Base-by-base conservation (phyloP, 2,113 vertebrate genomes). In the Chamaetylas fuelleborni region DNA sequence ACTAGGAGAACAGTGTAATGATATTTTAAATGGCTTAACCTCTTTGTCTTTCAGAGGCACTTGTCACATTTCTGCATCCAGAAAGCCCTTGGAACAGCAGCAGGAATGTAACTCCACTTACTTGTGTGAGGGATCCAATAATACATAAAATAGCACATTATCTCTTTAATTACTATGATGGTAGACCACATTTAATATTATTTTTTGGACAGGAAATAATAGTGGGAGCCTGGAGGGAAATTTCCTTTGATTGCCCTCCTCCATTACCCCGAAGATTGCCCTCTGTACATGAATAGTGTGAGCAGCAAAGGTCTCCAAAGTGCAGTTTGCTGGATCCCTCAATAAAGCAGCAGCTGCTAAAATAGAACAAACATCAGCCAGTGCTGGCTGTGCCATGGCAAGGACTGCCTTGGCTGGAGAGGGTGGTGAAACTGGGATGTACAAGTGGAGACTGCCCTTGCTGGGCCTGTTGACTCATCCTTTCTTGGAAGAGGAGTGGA, bases 261-360 rank as follows among this genome's bases (percentile, higher is more conserved):
- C 65, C 17, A 13, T 73, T 80, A 23, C 57, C n/a, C 78, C 1
- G 1, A 36, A 57, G 86, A 47, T 61, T 61, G 73, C 50, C 81
- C 1, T 5, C 48, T 85, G 66, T 17, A 53, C 50, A 53, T 57
- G 42, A 62, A 56, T 1, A 33, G 31, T 2, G 4, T 18, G 51
- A 71, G 57, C n/a, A 83, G 61, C 33, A 57, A 51, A 77, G 54
- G 62, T 93, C 90, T 91, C 88, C 40, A 19, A 94, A 88, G 86
- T 0, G 9, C 90, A 81, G 25, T 91, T 90, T 69, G 28, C 24
- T 0, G 0, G 26, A 83, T 95, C 8, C 5, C 85, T 88, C 36
- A 13, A 48, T 60, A 48, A 48, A 87, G 34, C 69, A 82, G 80
- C 57, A 8, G 2, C 58, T 79, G 91, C 40, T 54, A 15, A 72